phyloP scores from a whole-genome alignment of 2,113 vertebrate species.

The Epinephelus lanceolatus region DNA sequence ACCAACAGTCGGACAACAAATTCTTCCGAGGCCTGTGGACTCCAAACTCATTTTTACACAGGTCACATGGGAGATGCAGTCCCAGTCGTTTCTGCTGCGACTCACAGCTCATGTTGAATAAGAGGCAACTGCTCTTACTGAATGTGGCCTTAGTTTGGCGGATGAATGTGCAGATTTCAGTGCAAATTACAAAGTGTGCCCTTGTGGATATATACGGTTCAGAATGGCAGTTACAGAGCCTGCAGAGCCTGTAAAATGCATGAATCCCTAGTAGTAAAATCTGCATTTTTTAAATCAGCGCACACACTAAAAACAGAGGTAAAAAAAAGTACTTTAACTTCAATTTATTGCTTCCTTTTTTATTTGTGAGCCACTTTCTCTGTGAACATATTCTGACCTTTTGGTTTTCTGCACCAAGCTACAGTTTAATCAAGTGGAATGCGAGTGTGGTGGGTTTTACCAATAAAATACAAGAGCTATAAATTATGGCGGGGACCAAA shows the following conservation, averaged over 20 bases:
- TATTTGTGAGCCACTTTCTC: slow-evolving; percentile 33
- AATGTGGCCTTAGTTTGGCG: slow-evolving; percentile 24
- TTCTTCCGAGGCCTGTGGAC: slow-evolving; percentile 62
- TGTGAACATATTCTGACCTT: slow-evolving; percentile 59
- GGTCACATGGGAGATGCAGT: slow-evolving; percentile 62
- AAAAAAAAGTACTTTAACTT: slow-evolving; percentile 25
- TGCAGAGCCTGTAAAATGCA: slow-evolving; percentile 32
- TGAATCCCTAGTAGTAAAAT: slow-evolving; percentile 20
- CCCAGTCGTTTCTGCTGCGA: slow-evolving; percentile 25
- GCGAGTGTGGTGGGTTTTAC: slow-evolving; percentile 48
- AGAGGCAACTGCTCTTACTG: slow-evolving; percentile 34
- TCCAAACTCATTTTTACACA: slow-evolving; percentile 58
- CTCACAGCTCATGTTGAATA: slow-evolving; percentile 47
- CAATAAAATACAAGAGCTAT: slow-evolving; percentile 63
- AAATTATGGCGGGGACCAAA: slow-evolving; percentile 65
- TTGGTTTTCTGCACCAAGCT: slow-evolving; percentile 53
- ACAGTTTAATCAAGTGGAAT: slow-evolving; percentile 64
- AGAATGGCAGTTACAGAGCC: slow-evolving; percentile 1
- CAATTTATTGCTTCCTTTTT: slow-evolving; percentile 42
- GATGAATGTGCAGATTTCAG: slow-evolving; percentile 49
- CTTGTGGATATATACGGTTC: slow-evolving; percentile 7
- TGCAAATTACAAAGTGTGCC: slow-evolving; percentile 45
- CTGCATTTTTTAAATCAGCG: slow-evolving; percentile 34
- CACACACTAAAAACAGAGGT: background rate
- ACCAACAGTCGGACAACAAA: slow-evolving; percentile 64